Conservation (phyloP, 2,797 vertebrate species). For the Allobates femoralis region DNA sequence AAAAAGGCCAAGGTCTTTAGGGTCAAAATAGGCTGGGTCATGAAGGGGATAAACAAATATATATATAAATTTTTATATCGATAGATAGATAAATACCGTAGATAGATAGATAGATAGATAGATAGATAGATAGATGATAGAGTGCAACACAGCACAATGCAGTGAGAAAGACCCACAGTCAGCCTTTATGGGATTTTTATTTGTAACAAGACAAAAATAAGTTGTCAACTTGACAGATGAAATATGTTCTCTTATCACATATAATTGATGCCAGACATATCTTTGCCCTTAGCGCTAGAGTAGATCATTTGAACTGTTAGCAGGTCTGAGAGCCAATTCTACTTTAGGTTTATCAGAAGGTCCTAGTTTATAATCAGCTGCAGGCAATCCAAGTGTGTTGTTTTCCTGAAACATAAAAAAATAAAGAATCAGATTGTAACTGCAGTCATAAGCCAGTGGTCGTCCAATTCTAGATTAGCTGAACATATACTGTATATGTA, state of each 20-base stretch:
- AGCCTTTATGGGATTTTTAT: background rate
- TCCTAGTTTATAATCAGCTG: constrained; percentile 54
- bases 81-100: too few relatives aligned
- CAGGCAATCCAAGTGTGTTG: constrained; percentile 45
- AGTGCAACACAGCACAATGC: background rate
- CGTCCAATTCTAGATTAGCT: background rate
- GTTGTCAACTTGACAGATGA: constrained; percentile 32
- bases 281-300: constrained; percentile 24
- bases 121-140: too few relatives aligned
- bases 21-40: too few relatives aligned
- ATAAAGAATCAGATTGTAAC: background rate
- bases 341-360: constrained; percentile 18
- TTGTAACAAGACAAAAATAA: constrained; percentile 41
- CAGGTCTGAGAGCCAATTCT: constrained; percentile 10
- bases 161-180: background rate
- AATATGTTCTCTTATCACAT: constrained; percentile 49
- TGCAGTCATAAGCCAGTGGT: background rate
- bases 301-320: constrained; percentile 23
- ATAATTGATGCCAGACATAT: constrained; percentile 47
- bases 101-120: background rate
- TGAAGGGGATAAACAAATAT: too few relatives aligned
- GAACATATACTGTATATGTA: background rate
- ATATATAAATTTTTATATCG: too few relatives aligned
- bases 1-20: too few relatives aligned
- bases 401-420: background rate